These are phyloP conservation scores for Lissonota sp. DNA, from an alignment of 2,888 invertebrate species.

Conservation along the genomic window DNA sequence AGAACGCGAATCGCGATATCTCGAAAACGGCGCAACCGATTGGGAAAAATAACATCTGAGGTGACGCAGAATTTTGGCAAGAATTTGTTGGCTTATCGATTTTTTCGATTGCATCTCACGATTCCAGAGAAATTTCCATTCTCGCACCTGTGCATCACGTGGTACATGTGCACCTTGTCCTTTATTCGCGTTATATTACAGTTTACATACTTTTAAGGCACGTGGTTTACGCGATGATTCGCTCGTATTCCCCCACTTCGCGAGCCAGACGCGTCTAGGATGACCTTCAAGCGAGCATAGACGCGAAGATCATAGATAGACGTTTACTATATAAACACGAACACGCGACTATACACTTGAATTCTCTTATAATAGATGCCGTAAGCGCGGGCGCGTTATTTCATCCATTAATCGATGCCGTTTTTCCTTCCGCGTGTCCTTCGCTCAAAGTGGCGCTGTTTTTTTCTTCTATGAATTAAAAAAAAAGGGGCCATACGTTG, in stretches of 20 bases:
- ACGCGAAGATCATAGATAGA: not conserved
- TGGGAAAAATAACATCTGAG: not conserved
- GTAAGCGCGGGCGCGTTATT: not conserved
- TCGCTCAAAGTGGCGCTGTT: not conserved
- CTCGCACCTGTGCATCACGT: no score
- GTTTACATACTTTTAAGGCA: constrained; percentile 32
- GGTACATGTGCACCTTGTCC: not conserved
- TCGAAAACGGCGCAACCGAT: no score
- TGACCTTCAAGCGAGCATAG: constrained; percentile 25
- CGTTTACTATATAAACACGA: not conserved
- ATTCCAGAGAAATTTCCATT: no score
- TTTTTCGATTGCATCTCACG: not conserved
- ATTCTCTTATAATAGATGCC: constrained; percentile 14
- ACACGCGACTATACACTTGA: not conserved
- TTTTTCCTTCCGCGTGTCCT: not conserved
- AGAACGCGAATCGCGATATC: no score
- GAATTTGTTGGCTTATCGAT: not conserved
- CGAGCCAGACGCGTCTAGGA: constrained; percentile 1
- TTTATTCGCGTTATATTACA: not conserved
- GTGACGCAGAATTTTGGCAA: not conserved
- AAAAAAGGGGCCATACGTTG: not conserved
- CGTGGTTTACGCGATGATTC: constrained; percentile 25
- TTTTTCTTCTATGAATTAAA: not conserved
- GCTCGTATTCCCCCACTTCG: constrained; percentile 2
- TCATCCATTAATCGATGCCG: not conserved